These are phyloP conservation scores for Adelphocoris suturalis DNA, from an alignment of 2,888 invertebrate genomes.

Conservation along the genomic window DNA sequence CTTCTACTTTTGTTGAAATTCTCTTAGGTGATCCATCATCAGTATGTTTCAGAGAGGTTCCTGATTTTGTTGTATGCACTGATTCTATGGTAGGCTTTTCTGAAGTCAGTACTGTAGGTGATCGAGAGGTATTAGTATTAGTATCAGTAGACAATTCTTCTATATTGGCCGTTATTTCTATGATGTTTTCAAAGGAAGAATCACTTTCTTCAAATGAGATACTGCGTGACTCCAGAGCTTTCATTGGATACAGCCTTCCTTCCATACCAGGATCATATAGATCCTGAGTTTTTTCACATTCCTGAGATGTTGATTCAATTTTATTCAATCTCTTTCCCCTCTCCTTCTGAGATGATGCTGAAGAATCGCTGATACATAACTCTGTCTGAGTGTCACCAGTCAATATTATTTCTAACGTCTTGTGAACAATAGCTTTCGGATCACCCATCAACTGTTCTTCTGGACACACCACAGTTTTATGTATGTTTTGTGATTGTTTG, in stretches of 20 bases:
- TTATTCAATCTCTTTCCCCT: neutral
- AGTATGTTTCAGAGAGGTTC: too few species aligned
- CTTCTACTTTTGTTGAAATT: too few species aligned
- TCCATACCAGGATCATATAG: neutral
- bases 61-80: too few species aligned
- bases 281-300: neutral
- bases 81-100: too few species aligned
- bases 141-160: neutral
- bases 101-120: neutral
- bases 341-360: neutral
- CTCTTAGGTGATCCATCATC: too few species aligned
- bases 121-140: neutral
- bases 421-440: neutral
- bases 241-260: neutral
- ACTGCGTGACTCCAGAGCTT: neutral
- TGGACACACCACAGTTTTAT: neutral
- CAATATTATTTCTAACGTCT: neutral
- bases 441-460: neutral
- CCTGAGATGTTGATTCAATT: neutral
- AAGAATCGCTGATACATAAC: neutral
- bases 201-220: neutral
- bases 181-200: neutral
- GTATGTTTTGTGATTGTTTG: neutral
- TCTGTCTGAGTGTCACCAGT: neutral
- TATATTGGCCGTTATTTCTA: constrained; percentile 1